Evolutionary conservation across 2,888 invertebrate species (phyloP).

Genomic region (Phengaris alcon): DNA sequence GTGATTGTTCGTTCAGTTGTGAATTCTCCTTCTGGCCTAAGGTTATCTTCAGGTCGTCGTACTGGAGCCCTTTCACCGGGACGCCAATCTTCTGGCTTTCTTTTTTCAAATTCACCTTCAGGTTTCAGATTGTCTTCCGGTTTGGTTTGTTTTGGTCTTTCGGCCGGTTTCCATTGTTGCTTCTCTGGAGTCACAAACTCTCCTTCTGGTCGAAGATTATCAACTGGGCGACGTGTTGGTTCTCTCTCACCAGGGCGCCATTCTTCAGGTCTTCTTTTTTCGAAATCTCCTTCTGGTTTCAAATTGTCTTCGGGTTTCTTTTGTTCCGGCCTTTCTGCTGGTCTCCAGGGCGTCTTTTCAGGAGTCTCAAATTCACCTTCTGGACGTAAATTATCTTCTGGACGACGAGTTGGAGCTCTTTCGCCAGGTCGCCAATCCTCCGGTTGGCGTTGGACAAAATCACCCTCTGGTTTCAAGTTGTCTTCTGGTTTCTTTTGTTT

Average conservation of each 20-base stretch:
- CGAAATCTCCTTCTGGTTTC: conserved; percentile 70
- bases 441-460: conserved; percentile 55
- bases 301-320: conserved; percentile 68
- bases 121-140: conserved; percentile 70
- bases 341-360: conserved; percentile 59
- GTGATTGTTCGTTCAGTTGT: conserved; percentile 72
- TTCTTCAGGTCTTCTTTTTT: conserved; percentile 52
- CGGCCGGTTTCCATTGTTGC: conserved; percentile 49
- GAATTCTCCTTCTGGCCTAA: conserved; percentile 78
- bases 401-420: conserved; percentile 58
- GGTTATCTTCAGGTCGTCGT: conserved; percentile 55
- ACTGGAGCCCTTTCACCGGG: no score
- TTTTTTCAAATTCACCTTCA: conserved; percentile 69
- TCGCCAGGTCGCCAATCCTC: conserved; percentile 68
- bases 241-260: conserved; percentile 59
- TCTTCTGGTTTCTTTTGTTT: conserved; percentile 39
- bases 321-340: conserved; percentile 62
- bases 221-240: conserved; percentile 49
- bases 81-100: no score
- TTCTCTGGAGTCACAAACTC: conserved; percentile 62
- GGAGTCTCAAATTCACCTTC: conserved; percentile 73
- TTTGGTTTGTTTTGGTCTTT: conserved; percentile 52
- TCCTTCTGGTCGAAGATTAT: conserved; percentile 62
- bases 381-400: conserved; percentile 62
- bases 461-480: conserved; percentile 73